Evolutionary conservation across 1,140 invertebrate genomes (phyloP), one percentile per base, ranked within the genome.

Genomic region (Papilio machaon): DNA sequence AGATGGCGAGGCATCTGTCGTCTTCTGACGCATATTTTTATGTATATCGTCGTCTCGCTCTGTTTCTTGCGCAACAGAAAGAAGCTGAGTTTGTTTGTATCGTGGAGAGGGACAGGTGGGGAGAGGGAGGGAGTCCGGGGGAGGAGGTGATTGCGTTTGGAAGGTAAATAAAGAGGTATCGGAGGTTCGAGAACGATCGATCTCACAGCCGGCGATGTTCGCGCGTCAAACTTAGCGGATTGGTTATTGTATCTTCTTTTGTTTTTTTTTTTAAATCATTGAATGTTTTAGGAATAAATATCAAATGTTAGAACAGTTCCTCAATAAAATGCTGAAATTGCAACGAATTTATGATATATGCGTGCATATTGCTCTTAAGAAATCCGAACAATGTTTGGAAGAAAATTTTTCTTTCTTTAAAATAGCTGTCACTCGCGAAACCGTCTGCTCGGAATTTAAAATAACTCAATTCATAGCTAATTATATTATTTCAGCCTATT

Each of bases 121-220:
- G 35, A 75, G 85, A 85, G 84, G 79, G 80, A 43, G 73, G 49
- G 49, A 52, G 49, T 0, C 15, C 4, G 77, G 49, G 49, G 78
- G 64, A 83, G 86, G 84, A 86, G 86, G 87, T 84, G 86, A 89
- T 88, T 86, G 83, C 87, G 84, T 88, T 87, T 87, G 86, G 90
- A 85, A 84, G 86, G 89, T 90, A 91, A 91, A 92, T 90, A 91
- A 87, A 89, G 89, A 89, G 86, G 87, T 88, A 89, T 90, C 81
- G 88, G 76, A 80, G 80, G 46, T 88, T 90, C 81, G 87, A 78
- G 80, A 79, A 15, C 82, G 86, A 90, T 90, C 90, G 87, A 90
- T 91, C 64, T 35, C 15, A 81, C 70, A 64, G 64, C 60, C 60
- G 73, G 23, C 15, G 75, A 64, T 64, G 60, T 30, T 30, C 19